Percentiles rank a stretch among this genome's conserved stretches.
phyloP scores from a whole-genome alignment of 2,113 vertebrate genomes.

The Cyanoderma ruficeps region DNA sequence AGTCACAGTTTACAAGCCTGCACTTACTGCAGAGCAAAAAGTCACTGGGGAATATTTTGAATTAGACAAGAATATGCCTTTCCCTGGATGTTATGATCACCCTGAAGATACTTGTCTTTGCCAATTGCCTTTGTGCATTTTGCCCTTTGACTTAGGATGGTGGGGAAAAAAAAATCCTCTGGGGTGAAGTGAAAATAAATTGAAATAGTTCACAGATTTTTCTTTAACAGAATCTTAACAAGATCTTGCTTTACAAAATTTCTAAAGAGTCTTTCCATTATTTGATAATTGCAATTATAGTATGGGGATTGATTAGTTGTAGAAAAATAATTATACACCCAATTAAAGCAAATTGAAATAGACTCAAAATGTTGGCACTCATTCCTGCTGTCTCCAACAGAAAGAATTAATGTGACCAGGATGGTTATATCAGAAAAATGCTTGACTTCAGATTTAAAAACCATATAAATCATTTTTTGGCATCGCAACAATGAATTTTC shows the following conservation, averaged over 20 bases:
- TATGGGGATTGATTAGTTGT: slow-evolving; percentile 28
- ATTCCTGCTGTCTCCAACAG: neutral
- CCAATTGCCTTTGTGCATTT: neutral
- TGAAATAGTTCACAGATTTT: neutral
- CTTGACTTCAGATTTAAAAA: neutral
- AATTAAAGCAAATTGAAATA: slow-evolving; percentile 41
- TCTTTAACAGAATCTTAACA: neutral
- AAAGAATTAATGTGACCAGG: neutral
- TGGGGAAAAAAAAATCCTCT: neutral
- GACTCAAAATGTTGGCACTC: slow-evolving; percentile 9
- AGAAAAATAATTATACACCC: slow-evolving; percentile 44
- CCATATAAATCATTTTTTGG: neutral
- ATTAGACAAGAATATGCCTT: neutral
- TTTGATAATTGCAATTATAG: slow-evolving; percentile 43
- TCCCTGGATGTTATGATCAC: neutral
- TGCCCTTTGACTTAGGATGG: neutral
- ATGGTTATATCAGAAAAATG: neutral
- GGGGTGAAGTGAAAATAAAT: slow-evolving; percentile 1
- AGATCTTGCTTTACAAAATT: slow-evolving; percentile 16
- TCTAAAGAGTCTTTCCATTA: slow-evolving; percentile 29
- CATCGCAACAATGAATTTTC: neutral
- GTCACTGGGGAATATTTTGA: neutral
- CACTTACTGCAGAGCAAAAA: neutral
- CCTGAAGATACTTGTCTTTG: neutral
- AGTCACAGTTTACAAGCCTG: neutral